A percentile compares a stretch with the other conserved stretches of the same genome.
These are phyloP conservation scores for Drosophila anomelani DNA, from an alignment of 2,888 invertebrate genomes.

Conservation along the genomic window DNA sequence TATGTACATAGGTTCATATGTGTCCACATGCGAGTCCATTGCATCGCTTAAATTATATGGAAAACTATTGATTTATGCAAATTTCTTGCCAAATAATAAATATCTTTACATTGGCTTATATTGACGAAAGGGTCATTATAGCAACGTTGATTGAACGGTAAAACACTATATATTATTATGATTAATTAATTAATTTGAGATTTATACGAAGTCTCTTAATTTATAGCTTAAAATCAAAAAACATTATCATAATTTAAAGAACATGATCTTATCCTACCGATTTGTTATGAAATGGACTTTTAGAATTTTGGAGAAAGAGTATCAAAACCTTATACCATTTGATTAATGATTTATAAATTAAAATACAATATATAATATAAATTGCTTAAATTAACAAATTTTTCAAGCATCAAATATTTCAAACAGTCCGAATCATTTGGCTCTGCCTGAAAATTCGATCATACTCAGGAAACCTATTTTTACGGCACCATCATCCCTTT, in stretches of 20 bases:
- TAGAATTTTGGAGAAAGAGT: too few relatives aligned
- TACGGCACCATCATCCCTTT: neutral
- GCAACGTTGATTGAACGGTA: constrained; percentile 43
- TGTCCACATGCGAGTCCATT: neutral
- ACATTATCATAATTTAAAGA: too few relatives aligned
- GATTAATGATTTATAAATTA: neutral
- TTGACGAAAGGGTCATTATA: constrained; percentile 1
- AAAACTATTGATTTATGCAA: constrained; percentile 41
- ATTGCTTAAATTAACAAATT: neutral
- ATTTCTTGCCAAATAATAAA: constrained; percentile 18
- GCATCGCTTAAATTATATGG: constrained; percentile 1
- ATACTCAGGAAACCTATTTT: neutral
- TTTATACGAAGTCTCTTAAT: neutral
- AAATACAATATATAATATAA: too few relatives aligned
- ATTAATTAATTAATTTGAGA: too few relatives aligned
- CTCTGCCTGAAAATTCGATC: neutral
- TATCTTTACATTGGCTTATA: neutral
- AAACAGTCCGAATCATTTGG: neutral
- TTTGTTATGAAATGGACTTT: too few relatives aligned
- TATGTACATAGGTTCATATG: neutral
- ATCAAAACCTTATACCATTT: neutral
- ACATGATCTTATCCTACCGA: too few relatives aligned
- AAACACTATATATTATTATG: constrained; percentile 6
- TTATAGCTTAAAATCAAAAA: too few relatives aligned
- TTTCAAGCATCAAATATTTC: neutral